Conservation (phyloP, 2,797 vertebrate genomes). For the Denticeps clupeoides region DNA sequence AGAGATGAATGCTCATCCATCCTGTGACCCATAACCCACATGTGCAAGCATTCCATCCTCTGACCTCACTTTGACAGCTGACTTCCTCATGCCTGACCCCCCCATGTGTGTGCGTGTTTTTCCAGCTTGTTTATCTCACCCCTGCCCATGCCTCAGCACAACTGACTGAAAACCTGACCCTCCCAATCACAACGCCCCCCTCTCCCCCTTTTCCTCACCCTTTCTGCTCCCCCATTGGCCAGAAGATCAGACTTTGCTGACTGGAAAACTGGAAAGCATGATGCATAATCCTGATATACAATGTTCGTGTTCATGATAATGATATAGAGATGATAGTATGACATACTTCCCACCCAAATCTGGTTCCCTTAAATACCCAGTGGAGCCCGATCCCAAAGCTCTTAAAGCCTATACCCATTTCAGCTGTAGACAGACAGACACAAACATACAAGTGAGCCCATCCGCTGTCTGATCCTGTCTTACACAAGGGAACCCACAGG, state of each 20-base stretch:
- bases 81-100: conserved; percentile 58
- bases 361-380: conserved; percentile 29
- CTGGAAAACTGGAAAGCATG: no score
- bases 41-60: conserved; percentile 50
- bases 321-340: no score
- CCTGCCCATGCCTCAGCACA: conserved; percentile 23
- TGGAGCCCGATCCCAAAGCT: conserved; percentile 35
- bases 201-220: conserved; percentile 31
- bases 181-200: conserved; percentile 32
- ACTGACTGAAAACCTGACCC: conserved; percentile 33
- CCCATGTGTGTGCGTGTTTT: conserved; percentile 26
- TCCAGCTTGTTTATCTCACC: conserved; percentile 52
- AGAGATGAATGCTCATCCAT: no score
- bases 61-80: conserved; percentile 64
- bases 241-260: no score
- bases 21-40: no score
- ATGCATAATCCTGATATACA: no score
- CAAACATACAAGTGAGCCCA: neutral
- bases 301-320: no score
- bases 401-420: conserved; percentile 38
- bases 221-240: conserved; percentile 8
- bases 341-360: conserved; percentile 24
- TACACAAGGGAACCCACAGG: conserved; percentile 5
- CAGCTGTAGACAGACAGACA: neutral
- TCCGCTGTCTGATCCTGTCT: neutral